Evolutionary conservation across 2,888 invertebrate genomes (phyloP), one percentile per base, ranked within the genome.

Genomic region (Standfussiana lucernea): DNA sequence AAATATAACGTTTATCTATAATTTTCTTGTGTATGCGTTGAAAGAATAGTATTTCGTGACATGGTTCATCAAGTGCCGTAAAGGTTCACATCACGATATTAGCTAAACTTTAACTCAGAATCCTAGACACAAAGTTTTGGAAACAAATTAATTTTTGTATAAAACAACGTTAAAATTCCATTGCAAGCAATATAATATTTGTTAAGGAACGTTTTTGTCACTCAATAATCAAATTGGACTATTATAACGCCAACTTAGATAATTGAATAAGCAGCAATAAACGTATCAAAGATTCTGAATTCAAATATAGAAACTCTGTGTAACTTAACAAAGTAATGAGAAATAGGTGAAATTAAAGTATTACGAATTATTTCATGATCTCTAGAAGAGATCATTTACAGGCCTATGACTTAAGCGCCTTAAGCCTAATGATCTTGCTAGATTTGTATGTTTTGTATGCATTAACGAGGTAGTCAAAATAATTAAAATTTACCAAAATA

Each of bases 41-140:
- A 85, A 85, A 85, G 83, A 88, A 89, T 84, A 87, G 86, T 82
- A 87, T 88, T 85, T 77, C 82, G 78, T 74, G 75, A 82, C 50
- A 24, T 80, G 65, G 28, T 28, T 66, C 65, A 21, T 35, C 24
- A 61, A 76, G 35, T 62, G 18, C 42, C 37, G 18, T 64, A 79
- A 28, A 45, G 24, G 6, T 75, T 61, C 35, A 67, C 69, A 72
- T 67, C 45, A 79, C 65, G 45, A 69, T 47, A 42, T 68, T 70
- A 80, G 68, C 56, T 74, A 28, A 72, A 56, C 47, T 47, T 24
- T n/a, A 65, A 56, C 47, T 56, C 76, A 47, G 76, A 65, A 75
- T 75, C 40, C 45, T 64, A 53, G 45, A 40, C 37, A 21, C 18
- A 53, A 50, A 45, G 21, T 81, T 56, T 53, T 40, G 24, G 6